These are phyloP conservation scores for Poeciliopsis prolifica DNA, from an alignment of 2,113 vertebrate species.

Conservation along the genomic window DNA sequence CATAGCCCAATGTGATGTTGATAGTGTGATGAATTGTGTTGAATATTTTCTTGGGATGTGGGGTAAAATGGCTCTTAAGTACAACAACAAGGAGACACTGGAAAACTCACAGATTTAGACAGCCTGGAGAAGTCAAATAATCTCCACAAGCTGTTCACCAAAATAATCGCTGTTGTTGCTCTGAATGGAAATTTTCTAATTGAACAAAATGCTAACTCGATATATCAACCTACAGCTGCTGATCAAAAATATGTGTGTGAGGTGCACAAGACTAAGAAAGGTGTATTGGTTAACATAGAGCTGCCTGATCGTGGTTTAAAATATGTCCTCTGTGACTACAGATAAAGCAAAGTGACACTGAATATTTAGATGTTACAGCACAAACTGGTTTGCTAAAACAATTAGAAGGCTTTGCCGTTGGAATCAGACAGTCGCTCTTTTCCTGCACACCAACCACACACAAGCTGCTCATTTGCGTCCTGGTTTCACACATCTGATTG, in stretches of 20 bases:
- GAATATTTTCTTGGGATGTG: constrained; percentile 6
- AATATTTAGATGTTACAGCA: constrained; percentile 58
- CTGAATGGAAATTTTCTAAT: constrained; percentile 33
- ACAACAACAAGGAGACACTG: constrained; percentile 6
- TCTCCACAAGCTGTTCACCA: constrained; percentile 34
- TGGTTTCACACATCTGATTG: constrained; percentile 66
- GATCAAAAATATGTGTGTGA: neutral
- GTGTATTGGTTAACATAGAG: neutral
- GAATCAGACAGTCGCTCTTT: constrained; percentile 51
- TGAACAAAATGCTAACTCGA: constrained; percentile 7
- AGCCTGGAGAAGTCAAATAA: constrained; percentile 34
- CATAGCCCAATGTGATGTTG: neutral
- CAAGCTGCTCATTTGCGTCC: constrained; percentile 68
- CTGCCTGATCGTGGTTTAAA: neutral
- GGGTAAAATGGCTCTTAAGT: neutral
- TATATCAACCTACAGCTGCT: neutral
- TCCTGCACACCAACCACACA: constrained; percentile 46
- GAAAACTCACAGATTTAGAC: constrained; percentile 14
- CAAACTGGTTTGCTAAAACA: constrained; percentile 59
- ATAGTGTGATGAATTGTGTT: neutral
- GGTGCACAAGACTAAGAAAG: neutral
- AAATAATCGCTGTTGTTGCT: constrained; percentile 16
- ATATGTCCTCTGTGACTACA: constrained; percentile 34
- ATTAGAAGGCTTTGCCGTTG: constrained; percentile 37
- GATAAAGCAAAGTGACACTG: constrained; percentile 33